Base-by-base conservation (phyloP, 2,888 invertebrate species). In the Meliscaeva auricollis region DNA sequence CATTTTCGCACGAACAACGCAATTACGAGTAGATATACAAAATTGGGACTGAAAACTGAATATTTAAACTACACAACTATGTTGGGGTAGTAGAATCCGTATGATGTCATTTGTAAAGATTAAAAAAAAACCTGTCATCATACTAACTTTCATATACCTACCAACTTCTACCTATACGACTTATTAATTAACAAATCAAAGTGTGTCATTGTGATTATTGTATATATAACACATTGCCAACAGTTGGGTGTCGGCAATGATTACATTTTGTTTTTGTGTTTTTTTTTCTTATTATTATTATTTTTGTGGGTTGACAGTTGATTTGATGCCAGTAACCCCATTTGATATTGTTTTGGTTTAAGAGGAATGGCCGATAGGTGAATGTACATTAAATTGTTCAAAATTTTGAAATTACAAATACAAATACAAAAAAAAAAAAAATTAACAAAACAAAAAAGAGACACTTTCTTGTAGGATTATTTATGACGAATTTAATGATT, bases 171-270 rank as follows among this genome's bases (percentile, higher is more conserved):
- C n/a, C n/a, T n/a, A n/a, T 35, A 66, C n/a, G 75, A 76, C 70
- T 84, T 75, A 84, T 78, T 83, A 83, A 83, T 80, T 75, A 68
- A 66, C 72, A 73, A 76, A 76, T 76, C 66, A 76, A 84, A 68
- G 84, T 80, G 72, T 80, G 84, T 80, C 84, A 84, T 72, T 84
- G 84, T 84, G 70, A 80, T 76, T 60, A 50, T 44, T 50, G 74
- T 46, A 44, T 62, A 44, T 44, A 7, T 3, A 35, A 62, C 7
- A 62, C 26, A 83, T 64, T 70, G 70, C 50, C 50, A 56, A 54
- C 46, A 52, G 52, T 73, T 50, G 50, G 66, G 72, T 68, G 76
- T 41, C 64, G 64, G 17, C 17, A 74, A 52, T 64, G 52, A 74
- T 74, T 62, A 52, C 52, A 62, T 50, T 62, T 62, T 62, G 22